Conservation (phyloP, 92 coral and sea anemone genomes). For the Galaxea fascicularis region DNA sequence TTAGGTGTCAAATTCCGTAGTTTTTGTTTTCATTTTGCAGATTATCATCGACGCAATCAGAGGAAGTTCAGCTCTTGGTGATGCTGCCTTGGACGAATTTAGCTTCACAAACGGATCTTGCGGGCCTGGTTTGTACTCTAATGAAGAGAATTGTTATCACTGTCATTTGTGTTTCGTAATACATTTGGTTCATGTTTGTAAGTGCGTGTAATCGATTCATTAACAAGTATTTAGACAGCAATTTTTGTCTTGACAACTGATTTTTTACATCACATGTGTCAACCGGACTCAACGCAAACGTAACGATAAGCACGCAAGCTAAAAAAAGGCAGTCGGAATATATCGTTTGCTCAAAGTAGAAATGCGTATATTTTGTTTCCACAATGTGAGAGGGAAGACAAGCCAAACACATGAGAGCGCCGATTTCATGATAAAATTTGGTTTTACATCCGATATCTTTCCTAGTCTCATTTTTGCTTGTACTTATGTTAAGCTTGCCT, state of each 20-base stretch:
- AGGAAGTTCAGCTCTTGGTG: slow-evolving; percentile 41
- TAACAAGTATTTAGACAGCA: no score
- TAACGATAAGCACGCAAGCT: no score
- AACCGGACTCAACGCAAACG: no score
- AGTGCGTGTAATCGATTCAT: no score
- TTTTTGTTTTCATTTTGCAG: background rate
- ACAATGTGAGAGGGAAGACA: no score
- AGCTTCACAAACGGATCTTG: slow-evolving; percentile 50
- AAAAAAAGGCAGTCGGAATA: no score
- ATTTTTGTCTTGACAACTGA: no score
- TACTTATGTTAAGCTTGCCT: no score
- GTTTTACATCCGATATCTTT: background rate
- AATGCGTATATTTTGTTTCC: no score
- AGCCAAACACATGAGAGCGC: background rate
- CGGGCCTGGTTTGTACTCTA: slow-evolving; percentile 32
- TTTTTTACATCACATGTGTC: no score
- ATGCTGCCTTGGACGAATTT: slow-evolving; percentile 66
- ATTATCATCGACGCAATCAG: slow-evolving; percentile 48
- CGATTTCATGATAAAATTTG: background rate
- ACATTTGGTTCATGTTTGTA: no score
- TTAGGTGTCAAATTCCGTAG: background rate
- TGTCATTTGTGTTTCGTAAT: background rate
- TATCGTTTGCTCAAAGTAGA: no score
- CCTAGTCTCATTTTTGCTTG: background rate
- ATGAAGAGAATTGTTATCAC: background rate